A percentile compares a stretch with the other conserved stretches of the same genome.
phyloP scores from a whole-genome alignment of 2,797 vertebrate species.

The Coracias cyanogaster region DNA sequence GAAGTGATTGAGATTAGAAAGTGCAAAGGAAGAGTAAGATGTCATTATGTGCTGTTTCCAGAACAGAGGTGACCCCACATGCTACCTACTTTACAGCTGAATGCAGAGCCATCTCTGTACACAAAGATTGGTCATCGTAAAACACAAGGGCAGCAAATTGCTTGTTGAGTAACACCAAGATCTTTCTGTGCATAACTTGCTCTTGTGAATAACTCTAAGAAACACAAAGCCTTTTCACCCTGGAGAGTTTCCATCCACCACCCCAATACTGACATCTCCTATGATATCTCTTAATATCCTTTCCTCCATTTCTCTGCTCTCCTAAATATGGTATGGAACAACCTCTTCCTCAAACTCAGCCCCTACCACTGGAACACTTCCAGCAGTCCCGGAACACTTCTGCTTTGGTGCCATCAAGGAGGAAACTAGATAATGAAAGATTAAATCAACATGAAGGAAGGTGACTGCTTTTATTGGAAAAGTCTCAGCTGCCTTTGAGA shows the following conservation, averaged over 20 bases:
- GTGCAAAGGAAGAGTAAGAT: background rate
- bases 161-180: background rate
- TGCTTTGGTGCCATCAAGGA: background rate
- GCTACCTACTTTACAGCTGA: background rate
- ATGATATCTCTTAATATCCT: background rate
- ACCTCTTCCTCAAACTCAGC: background rate
- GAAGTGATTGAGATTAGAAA: background rate
- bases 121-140: background rate
- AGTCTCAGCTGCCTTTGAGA: background rate
- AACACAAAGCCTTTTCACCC: background rate
- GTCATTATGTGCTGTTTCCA: background rate
- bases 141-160: background rate
- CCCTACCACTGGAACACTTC: too few relatives aligned
- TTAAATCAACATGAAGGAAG: fast-evolving
- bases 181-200: background rate
- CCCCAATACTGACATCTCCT: background rate
- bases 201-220: background rate
- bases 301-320: background rate
- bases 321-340: background rate
- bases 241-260: background rate
- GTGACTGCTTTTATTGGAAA: background rate
- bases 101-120: background rate
- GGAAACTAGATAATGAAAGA: background rate
- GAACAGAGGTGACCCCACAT: background rate
- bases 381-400: background rate